phyloP scores from a whole-genome alignment of 2,888 invertebrate species.

The Tortrix viridana region DNA sequence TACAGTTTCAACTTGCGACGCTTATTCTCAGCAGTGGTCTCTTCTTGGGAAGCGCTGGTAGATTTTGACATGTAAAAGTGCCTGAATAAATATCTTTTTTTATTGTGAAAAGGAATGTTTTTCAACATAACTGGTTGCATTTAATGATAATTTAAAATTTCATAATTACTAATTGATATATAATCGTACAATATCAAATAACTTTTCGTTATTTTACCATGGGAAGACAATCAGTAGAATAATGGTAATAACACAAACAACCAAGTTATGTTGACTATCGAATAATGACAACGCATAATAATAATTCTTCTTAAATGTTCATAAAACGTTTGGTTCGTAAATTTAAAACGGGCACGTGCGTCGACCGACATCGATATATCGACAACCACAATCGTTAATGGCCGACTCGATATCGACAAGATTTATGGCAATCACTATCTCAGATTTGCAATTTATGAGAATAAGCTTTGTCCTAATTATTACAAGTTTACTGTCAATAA shows the following conservation, averaged over 20 bases:
- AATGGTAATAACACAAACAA: not conserved
- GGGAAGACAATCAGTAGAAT: not conserved
- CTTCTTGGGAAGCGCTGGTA: too few species aligned
- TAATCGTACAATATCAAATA: too few species aligned
- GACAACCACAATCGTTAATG: constrained; percentile 42
- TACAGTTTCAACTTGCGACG: too few species aligned
- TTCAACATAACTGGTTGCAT: too few species aligned
- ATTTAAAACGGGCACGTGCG: constrained; percentile 62
- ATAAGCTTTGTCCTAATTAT: constrained; percentile 62
- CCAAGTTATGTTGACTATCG: constrained; percentile 49
- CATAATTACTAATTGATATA: too few species aligned
- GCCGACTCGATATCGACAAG: constrained; percentile 41
- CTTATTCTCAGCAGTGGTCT: too few species aligned
- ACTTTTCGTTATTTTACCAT: not conserved
- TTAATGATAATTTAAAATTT: too few species aligned
- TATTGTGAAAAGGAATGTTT: too few species aligned
- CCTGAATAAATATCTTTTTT: too few species aligned
- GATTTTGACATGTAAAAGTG: too few species aligned
- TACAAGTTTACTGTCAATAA: constrained; percentile 63
- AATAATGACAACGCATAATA: constrained; percentile 51
- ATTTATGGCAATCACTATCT: constrained; percentile 57
- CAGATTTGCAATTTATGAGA: constrained; percentile 58
- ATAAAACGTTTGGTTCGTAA: constrained; percentile 58
- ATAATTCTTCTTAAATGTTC: constrained; percentile 50
- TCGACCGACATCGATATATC: constrained; percentile 45